phyloP scores from a whole-genome alignment of 2,888 invertebrate genomes.

The Seira sanloemensis region DNA sequence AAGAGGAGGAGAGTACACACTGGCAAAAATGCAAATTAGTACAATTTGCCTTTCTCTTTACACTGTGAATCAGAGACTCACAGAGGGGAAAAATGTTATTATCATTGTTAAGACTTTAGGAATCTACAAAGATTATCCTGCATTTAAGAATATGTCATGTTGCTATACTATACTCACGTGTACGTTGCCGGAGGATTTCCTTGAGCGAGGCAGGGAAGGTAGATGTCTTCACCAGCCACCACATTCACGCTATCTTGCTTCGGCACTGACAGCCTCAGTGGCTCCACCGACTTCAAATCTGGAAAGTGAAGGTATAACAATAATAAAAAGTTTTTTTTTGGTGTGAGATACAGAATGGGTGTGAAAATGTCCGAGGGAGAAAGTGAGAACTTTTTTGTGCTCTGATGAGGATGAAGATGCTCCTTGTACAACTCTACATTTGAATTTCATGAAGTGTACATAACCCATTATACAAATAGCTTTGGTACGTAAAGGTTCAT shows the following conservation, averaged over 20 bases:
- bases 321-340: too few species aligned
- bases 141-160: neutral
- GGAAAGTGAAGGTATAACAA: constrained; percentile 74
- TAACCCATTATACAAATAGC: neutral
- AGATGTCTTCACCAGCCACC: constrained; percentile 84
- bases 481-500: neutral
- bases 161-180: constrained; percentile 81
- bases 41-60: constrained; percentile 10
- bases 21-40: constrained; percentile 47
- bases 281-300: constrained; percentile 86
- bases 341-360: too few species aligned
- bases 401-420: neutral
- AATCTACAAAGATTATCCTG: neutral
- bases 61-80: neutral
- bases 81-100: neutral
- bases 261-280: constrained; percentile 85
- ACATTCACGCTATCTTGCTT: constrained; percentile 83
- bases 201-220: constrained; percentile 87
- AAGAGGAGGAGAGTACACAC: neutral
- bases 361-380: neutral
- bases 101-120: neutral
- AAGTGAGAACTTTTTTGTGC: constrained; percentile 12
- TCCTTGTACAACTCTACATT: constrained; percentile 17
- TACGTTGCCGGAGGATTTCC: constrained; percentile 88
- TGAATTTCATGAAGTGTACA: constrained; percentile 56